Percentiles rank a stretch among this genome's conserved stretches.
Conservation (phyloP, 1,140 invertebrate genomes). For the Anoplophora glabripennis region DNA sequence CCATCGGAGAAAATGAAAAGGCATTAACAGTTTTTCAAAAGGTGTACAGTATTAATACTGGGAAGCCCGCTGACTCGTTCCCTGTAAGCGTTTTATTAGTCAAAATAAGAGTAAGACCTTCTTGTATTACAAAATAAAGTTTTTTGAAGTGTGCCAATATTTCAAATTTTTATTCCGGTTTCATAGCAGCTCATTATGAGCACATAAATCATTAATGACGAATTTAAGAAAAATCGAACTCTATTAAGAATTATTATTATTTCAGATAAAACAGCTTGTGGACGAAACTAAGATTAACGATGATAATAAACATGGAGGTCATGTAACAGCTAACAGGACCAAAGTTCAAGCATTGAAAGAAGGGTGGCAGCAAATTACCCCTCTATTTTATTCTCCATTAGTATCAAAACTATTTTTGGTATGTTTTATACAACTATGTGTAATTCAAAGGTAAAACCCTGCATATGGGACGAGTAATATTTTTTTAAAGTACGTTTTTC, state of each 20-base stretch:
- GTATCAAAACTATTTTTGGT: slow-evolving; percentile 11
- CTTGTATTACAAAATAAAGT: too few relatives aligned
- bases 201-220: background rate
- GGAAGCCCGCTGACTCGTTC: slow-evolving; percentile 57
- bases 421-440: slow-evolving; percentile 12
- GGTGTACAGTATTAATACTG: slow-evolving; percentile 64
- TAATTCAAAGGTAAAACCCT: slow-evolving; percentile 18
- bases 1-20: slow-evolving; percentile 64
- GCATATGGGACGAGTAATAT: background rate
- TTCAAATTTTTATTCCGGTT: too few relatives aligned
- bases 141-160: too few relatives aligned
- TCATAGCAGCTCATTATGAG: too few relatives aligned
- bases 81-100: slow-evolving; percentile 46
- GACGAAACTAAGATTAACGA: slow-evolving; percentile 20
- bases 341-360: slow-evolving; percentile 21
- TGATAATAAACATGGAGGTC: background rate
- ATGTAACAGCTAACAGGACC: slow-evolving; percentile 16
- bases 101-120: too few relatives aligned
- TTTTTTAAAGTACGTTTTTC: slow-evolving; percentile 2
- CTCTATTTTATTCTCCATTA: slow-evolving; percentile 20
- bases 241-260: background rate
- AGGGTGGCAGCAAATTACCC: slow-evolving; percentile 24
- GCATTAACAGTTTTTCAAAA: slow-evolving; percentile 59
- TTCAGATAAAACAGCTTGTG: slow-evolving; percentile 23
- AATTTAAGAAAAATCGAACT: background rate